Conservation (phyloP, 2,888 invertebrate genomes). For the Zhuqinia jingwanae region DNA sequence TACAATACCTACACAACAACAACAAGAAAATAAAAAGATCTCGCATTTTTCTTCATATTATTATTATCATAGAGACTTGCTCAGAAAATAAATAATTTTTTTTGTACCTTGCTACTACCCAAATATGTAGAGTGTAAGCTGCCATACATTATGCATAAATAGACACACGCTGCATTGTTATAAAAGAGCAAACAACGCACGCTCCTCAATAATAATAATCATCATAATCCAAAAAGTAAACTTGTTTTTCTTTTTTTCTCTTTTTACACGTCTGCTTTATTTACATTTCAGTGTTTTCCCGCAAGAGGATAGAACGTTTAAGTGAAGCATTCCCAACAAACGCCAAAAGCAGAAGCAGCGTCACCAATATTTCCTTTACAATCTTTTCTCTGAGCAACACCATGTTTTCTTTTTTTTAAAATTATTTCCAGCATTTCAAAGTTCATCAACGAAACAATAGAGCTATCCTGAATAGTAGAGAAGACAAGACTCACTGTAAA, state of each 20-base stretch:
- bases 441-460: not conserved
- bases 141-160: slow-evolving; percentile 25
- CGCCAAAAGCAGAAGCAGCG: not conserved
- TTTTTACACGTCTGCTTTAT: not conserved
- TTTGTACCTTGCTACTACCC: slow-evolving; percentile 17
- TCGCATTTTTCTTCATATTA: slow-evolving; percentile 15
- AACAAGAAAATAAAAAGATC: slow-evolving; percentile 9
- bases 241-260: slow-evolving; percentile 39
- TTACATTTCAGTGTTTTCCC: not conserved
- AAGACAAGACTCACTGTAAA: too few relatives aligned
- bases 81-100: slow-evolving; percentile 51
- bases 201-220: slow-evolving; percentile 18
- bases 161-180: slow-evolving; percentile 11
- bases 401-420: not conserved
- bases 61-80: not conserved
- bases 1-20: too few relatives aligned
- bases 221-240: slow-evolving; percentile 48
- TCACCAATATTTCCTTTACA: not conserved
- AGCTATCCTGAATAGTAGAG: too few relatives aligned
- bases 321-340: not conserved
- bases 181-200: slow-evolving; percentile 48
- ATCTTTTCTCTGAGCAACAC: not conserved
- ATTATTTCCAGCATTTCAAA: slow-evolving; percentile 21
- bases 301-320: not conserved
- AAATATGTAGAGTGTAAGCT: slow-evolving; percentile 49